phyloP scores from a whole-genome alignment of 2,888 invertebrate genomes.

The Lasioglossum villosulum region DNA sequence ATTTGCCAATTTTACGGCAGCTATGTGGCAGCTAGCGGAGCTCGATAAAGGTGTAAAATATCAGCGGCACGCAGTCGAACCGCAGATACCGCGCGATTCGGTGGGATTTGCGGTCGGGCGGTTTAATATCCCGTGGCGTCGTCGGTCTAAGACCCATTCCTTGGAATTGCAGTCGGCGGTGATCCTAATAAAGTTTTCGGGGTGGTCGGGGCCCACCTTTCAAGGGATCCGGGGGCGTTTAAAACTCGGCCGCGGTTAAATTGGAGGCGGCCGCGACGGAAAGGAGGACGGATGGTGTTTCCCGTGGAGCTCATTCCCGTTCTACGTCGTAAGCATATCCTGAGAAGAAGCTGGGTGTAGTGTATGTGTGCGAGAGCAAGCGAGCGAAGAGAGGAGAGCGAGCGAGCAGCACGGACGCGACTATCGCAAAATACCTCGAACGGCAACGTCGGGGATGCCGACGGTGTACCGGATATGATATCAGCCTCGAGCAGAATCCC shows the following conservation, averaged over 20 bases:
- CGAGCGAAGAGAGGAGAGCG: neutral
- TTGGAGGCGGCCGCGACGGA: constrained; percentile 18
- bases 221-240: constrained; percentile 31
- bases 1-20: neutral
- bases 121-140: constrained; percentile 34
- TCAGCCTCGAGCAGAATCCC: constrained; percentile 82
- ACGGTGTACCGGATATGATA: constrained; percentile 78
- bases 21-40: neutral
- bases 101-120: constrained; percentile 29
- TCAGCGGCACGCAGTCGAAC: neutral
- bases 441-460: constrained; percentile 70
- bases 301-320: constrained; percentile 24
- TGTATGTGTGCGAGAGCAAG: neutral
- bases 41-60: neutral
- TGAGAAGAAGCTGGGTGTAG: constrained; percentile 31
- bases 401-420: constrained; percentile 41
- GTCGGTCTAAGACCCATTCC: constrained; percentile 26
- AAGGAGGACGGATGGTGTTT: constrained; percentile 40
- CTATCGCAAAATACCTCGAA: constrained; percentile 75
- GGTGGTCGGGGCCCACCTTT: constrained; percentile 10
- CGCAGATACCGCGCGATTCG: neutral
- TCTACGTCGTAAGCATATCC: constrained; percentile 57
- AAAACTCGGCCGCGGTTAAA: constrained; percentile 24
- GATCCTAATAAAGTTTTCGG: constrained; percentile 38
- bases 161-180: constrained; percentile 24